These are phyloP conservation scores for Steinernema khuongi DNA, from an alignment of 1,140 invertebrate genomes.

Conservation along the genomic window DNA sequence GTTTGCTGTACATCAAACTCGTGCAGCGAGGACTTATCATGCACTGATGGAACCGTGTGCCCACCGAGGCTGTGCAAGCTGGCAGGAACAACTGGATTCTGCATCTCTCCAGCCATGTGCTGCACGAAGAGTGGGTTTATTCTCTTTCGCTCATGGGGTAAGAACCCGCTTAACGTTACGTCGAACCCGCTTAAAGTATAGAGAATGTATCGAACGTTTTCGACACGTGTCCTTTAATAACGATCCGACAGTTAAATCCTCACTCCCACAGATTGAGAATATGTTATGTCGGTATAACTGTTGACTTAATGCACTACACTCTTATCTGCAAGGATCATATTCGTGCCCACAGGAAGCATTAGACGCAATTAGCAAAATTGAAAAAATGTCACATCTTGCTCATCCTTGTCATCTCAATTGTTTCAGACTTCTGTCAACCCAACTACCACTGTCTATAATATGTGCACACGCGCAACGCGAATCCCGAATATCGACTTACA, in stretches of 20 bases:
- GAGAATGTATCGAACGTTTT: background rate
- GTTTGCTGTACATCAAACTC: constrained; percentile 32
- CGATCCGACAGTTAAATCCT: no score
- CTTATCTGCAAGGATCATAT: background rate
- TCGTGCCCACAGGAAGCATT: background rate
- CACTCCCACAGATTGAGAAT: background rate
- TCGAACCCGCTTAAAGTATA: no score
- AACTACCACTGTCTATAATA: constrained; percentile 1
- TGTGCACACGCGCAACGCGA: no score
- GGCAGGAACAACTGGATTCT: constrained; percentile 22
- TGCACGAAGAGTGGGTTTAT: constrained; percentile 33
- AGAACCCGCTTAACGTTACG: background rate
- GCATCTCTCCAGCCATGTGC: constrained; percentile 31
- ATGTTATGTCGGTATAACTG: no score
- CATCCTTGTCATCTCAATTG: no score
- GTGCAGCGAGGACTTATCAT: constrained; percentile 27
- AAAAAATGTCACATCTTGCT: no score
- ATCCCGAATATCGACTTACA: background rate
- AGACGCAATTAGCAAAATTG: no score
- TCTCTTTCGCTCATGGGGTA: background rate
- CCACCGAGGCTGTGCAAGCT: constrained; percentile 29
- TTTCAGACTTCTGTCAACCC: constrained; percentile 4
- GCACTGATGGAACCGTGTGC: constrained; percentile 22
- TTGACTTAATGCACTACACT: no score
- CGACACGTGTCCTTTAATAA: constrained; percentile 19